Evolutionary conservation across 2,888 invertebrate genomes (phyloP).

Genomic region (Osmoderma eremita): DNA sequence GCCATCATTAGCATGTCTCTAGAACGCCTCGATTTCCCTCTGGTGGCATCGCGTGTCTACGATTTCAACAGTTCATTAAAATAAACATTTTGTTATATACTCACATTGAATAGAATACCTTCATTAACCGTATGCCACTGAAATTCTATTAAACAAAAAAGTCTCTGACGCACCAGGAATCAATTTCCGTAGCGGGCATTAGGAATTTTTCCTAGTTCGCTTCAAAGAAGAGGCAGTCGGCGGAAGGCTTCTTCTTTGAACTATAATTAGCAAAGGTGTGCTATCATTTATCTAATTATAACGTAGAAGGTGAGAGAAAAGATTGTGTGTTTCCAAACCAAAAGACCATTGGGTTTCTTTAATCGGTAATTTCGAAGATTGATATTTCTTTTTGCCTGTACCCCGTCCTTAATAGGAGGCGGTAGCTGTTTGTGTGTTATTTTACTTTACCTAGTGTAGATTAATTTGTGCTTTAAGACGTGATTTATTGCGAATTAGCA

Average conservation of each 20-base stretch:
- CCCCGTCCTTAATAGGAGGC: constrained; percentile 30
- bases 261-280: constrained; percentile 55
- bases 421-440: constrained; percentile 40
- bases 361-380: constrained; percentile 43
- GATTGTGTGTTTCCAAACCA: constrained; percentile 42
- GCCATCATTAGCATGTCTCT: too few species aligned
- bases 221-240: constrained; percentile 21
- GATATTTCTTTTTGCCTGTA: constrained; percentile 35
- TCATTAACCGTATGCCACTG: constrained; percentile 4
- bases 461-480: too few species aligned
- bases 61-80: constrained; percentile 12
- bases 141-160: not conserved
- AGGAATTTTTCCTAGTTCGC: not conserved
- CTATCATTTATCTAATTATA: constrained; percentile 54
- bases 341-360: constrained; percentile 21
- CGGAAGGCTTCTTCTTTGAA: constrained; percentile 46
- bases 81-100: constrained; percentile 5
- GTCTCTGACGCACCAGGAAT: not conserved
- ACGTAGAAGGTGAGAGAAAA: constrained; percentile 39
- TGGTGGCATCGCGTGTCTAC: not conserved
- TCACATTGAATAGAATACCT: not conserved
- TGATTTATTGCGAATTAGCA: constrained; percentile 43
- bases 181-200: not conserved
- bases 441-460: not conserved
- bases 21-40: too few species aligned